Percentiles rank a stretch among this genome's conserved stretches.
These are phyloP conservation scores for roundworm (Caenorhabditis elegans) DNA, from an alignment of 1,140 invertebrate species.

Conservation along the genomic window DNA sequence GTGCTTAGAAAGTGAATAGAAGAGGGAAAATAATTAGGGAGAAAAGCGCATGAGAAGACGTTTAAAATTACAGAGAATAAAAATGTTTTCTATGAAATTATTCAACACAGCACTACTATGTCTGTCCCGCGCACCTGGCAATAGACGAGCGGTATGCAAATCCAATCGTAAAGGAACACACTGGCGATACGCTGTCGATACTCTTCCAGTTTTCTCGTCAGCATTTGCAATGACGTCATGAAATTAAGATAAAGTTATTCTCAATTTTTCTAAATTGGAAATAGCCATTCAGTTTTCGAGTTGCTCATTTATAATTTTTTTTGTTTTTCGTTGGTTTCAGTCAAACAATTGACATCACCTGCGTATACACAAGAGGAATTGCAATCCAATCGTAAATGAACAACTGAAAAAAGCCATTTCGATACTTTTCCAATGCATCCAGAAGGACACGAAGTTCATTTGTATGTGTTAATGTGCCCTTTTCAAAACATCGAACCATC, in stretches of 20 bases:
- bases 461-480: conserved; percentile 48
- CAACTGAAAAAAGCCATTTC: conserved; percentile 55
- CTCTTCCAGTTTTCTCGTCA: conserved; percentile 43
- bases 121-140: conserved; percentile 68
- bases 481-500: conserved; percentile 54
- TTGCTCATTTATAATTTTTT: conserved; percentile 19
- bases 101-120: neutral
- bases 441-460: conserved; percentile 53
- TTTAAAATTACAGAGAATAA: neutral
- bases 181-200: conserved; percentile 40
- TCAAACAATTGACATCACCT: conserved; percentile 64
- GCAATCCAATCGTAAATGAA: conserved; percentile 72
- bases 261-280: neutral
- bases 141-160: conserved; percentile 70
- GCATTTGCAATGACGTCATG: conserved; percentile 44
- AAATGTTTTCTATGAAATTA: no score
- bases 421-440: conserved; percentile 51
- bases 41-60: neutral
- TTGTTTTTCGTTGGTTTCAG: neutral
- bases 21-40: neutral
- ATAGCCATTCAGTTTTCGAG: neutral
- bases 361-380: conserved; percentile 70
- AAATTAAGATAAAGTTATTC: conserved; percentile 28
- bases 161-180: conserved; percentile 71
- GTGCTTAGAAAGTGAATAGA: conserved; percentile 13